phyloP scores from a whole-genome alignment of 2,888 invertebrate species.

The Ichneumon xanthorius region DNA sequence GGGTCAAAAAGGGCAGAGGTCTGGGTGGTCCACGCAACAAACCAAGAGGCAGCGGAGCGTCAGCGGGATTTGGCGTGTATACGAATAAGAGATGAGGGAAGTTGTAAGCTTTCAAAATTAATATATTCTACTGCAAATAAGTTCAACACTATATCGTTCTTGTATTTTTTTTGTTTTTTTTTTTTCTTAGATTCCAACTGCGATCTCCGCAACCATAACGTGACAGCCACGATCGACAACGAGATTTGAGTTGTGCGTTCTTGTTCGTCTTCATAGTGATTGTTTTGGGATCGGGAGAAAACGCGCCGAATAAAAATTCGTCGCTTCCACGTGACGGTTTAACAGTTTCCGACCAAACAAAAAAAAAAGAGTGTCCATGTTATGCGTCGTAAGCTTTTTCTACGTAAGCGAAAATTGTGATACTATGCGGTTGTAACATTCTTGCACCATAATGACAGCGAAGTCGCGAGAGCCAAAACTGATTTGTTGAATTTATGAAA shows the following conservation, averaged over 20 bases:
- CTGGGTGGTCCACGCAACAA: constrained; percentile 71
- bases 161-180: constrained; percentile 17
- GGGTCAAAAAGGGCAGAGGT: constrained; percentile 12
- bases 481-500: not conserved
- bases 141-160: constrained; percentile 82
- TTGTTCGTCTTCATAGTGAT: constrained; percentile 8
- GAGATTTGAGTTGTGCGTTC: constrained; percentile 49
- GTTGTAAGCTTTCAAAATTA: constrained; percentile 84
- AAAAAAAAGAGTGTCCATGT: constrained; percentile 49
- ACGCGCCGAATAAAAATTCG: constrained; percentile 7
- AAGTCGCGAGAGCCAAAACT: constrained; percentile 24
- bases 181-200: constrained; percentile 77
- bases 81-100: constrained; percentile 75
- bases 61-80: constrained; percentile 71
- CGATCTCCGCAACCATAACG: constrained; percentile 85
- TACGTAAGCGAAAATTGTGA: constrained; percentile 62
- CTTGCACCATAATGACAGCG: constrained; percentile 34
- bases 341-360: not conserved
- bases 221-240: constrained; percentile 71
- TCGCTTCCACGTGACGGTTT: constrained; percentile 59
- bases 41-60: constrained; percentile 73
- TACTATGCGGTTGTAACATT: constrained; percentile 44
- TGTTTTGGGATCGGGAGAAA: no score
- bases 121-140: constrained; percentile 85
- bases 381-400: constrained; percentile 29